These are phyloP conservation scores for Uropsilus gracilis DNA, from an alignment of 2,113 vertebrate species.

Conservation along the genomic window DNA sequence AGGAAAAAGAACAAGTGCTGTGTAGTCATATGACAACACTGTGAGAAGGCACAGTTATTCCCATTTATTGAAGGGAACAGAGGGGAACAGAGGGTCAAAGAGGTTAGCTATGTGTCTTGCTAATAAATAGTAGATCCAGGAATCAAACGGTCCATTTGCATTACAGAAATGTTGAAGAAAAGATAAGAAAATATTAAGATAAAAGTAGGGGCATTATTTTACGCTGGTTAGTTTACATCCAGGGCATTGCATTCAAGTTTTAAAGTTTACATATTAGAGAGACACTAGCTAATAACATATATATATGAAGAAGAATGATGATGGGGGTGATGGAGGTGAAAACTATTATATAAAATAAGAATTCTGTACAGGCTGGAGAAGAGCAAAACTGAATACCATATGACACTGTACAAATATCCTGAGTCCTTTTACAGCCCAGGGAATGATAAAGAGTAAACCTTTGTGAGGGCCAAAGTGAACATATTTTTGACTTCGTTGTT, in stretches of 20 bases:
- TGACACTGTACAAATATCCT: neutral
- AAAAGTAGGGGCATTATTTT: neutral
- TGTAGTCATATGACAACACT: neutral
- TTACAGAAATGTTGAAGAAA: neutral
- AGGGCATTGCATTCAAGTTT: neutral
- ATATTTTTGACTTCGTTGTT: neutral
- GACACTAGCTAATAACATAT: neutral
- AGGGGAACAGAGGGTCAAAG: neutral
- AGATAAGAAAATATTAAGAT: slow-evolving; percentile 18
- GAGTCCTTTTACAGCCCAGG: neutral
- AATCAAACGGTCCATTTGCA: neutral
- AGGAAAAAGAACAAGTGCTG: neutral
- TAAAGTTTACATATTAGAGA: neutral
- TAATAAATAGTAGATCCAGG: neutral
- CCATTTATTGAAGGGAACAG: neutral
- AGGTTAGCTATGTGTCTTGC: neutral
- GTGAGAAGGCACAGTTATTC: neutral
- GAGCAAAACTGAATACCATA: neutral
- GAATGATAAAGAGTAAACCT: neutral
- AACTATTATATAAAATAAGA: neutral
- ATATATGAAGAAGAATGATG: neutral
- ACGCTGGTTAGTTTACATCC: neutral
- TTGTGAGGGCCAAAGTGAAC: neutral
- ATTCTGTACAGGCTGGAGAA: neutral
- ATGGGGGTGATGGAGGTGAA: neutral